These are phyloP conservation scores for Ormyrus labotus DNA, from an alignment of 2,888 invertebrate species.

Conservation along the genomic window DNA sequence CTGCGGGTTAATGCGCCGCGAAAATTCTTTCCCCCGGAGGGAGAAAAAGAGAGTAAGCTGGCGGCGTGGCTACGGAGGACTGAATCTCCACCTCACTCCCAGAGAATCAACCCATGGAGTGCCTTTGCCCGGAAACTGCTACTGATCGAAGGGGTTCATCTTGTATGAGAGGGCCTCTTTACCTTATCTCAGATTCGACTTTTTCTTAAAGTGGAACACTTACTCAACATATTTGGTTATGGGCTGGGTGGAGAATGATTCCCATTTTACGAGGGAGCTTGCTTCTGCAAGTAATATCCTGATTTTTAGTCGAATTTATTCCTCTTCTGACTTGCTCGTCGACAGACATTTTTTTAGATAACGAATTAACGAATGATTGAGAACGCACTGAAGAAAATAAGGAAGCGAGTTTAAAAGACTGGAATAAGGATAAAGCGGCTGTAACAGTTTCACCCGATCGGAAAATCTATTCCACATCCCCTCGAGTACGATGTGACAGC, in stretches of 20 bases:
- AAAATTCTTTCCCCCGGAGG: constrained; percentile 8
- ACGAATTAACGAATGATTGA: too few relatives aligned
- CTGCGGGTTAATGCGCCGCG: constrained; percentile 33
- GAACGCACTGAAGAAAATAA: too few relatives aligned
- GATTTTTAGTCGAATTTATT: too few relatives aligned
- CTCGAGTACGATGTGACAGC: constrained; percentile 2
- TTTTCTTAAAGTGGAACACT: not conserved
- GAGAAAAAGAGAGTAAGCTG: constrained; percentile 5
- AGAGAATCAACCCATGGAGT: not conserved
- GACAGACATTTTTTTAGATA: too few relatives aligned
- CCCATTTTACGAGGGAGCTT: too few relatives aligned
- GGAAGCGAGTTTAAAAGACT: too few relatives aligned
- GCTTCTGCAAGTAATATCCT: too few relatives aligned
- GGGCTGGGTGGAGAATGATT: too few relatives aligned
- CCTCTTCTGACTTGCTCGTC: too few relatives aligned
- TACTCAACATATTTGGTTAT: too few relatives aligned
- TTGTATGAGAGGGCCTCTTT: not conserved
- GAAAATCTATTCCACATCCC: not conserved
- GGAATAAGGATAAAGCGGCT: too few relatives aligned
- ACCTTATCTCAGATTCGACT: not conserved
- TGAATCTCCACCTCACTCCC: not conserved
- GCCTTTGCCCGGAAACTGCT: constrained; percentile 1
- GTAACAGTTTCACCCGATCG: too few relatives aligned
- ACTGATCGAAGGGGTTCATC: constrained; percentile 27
- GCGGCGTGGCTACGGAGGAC: not conserved